Evolutionary conservation across 2,888 invertebrate genomes (phyloP).

Genomic region (Deilephila elpenor): DNA sequence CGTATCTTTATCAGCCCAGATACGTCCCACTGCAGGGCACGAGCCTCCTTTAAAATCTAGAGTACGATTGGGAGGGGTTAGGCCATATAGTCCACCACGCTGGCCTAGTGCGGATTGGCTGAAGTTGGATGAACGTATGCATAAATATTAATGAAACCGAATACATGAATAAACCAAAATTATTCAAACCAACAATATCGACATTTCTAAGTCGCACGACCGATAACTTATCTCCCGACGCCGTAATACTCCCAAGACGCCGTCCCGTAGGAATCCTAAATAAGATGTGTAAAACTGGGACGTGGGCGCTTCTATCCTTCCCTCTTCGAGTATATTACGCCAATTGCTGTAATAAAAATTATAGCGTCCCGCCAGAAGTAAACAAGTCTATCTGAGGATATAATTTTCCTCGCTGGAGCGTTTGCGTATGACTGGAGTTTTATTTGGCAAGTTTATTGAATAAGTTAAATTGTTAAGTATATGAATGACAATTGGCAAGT

Average conservation of each 20-base stretch:
- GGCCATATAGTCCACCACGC: too few relatives aligned
- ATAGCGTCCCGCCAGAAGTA: slow-evolving; percentile 12
- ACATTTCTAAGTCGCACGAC: neutral
- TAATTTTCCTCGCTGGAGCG: neutral
- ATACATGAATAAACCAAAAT: too few relatives aligned
- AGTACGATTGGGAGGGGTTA: too few relatives aligned
- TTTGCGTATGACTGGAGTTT: neutral
- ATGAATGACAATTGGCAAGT: too few relatives aligned
- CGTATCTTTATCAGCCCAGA: too few relatives aligned
- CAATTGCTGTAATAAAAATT: slow-evolving; percentile 23
- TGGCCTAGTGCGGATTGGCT: too few relatives aligned
- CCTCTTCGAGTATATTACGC: neutral
- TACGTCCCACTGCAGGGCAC: too few relatives aligned
- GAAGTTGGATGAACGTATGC: too few relatives aligned
- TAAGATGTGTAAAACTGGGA: slow-evolving; percentile 49
- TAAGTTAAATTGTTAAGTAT: neutral
- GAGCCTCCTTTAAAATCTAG: too few relatives aligned
- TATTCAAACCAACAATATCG: neutral
- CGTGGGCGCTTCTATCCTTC: slow-evolving; percentile 32
- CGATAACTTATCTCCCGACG: neutral
- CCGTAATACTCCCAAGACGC: slow-evolving; percentile 31
- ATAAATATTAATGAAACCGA: neutral
- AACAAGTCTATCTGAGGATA: slow-evolving; percentile 3
- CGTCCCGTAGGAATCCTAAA: slow-evolving; percentile 51
- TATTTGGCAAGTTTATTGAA: neutral